These are phyloP conservation scores for Cydia fagiglandana DNA, from an alignment of 1,140 invertebrate genomes.

Conservation along the genomic window DNA sequence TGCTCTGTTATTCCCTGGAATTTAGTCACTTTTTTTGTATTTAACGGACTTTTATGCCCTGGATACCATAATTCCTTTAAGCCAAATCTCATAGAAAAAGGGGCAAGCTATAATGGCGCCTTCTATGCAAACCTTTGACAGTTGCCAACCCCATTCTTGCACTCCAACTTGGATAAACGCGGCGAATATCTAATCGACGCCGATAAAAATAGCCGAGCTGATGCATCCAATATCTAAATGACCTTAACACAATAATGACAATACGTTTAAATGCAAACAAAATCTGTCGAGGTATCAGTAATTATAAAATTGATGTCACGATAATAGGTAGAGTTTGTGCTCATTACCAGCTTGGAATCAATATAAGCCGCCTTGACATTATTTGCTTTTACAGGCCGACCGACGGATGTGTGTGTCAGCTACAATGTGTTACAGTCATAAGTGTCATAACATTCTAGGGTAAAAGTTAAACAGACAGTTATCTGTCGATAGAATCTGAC, in stretches of 20 bases:
- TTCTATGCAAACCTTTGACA: no score
- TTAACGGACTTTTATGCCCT: no score
- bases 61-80: no score
- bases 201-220: background rate
- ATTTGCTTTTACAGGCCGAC: constrained; percentile 59
- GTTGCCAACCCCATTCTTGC: no score
- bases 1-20: no score
- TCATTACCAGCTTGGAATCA: constrained; percentile 61
- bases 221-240: background rate
- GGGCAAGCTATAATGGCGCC: no score
- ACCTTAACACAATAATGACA: constrained; percentile 25
- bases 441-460: constrained; percentile 42
- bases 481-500: background rate
- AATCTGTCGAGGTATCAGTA: constrained; percentile 21
- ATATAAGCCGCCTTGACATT: constrained; percentile 64
- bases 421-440: constrained; percentile 51
- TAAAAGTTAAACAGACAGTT: constrained; percentile 32
- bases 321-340: constrained; percentile 41
- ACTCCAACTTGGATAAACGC: no score
- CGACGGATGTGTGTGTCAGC: constrained; percentile 49
- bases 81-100: no score
- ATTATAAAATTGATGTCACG: constrained; percentile 27
- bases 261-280: constrained; percentile 3
- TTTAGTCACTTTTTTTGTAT: no score
- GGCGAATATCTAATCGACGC: no score